Evolutionary conservation across 2,888 invertebrate species (phyloP).

Genomic region (Idaea biselata): DNA sequence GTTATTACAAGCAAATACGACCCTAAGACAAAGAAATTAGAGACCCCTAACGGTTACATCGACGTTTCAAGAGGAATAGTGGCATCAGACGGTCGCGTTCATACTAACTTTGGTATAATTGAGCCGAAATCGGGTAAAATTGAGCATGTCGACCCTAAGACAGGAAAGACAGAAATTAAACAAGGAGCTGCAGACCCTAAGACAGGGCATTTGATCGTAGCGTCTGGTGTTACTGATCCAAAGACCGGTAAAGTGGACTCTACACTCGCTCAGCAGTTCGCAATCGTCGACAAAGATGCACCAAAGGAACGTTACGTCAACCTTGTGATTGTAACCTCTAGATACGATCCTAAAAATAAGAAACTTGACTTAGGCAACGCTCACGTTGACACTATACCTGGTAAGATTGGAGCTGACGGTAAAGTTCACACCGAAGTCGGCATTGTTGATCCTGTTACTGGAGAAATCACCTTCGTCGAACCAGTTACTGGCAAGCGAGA

Average conservation of each 20-base stretch:
- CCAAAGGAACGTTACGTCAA: constrained; percentile 63
- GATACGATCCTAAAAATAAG: constrained; percentile 73
- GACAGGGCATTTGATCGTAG: constrained; percentile 69
- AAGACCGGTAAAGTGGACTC: constrained; percentile 77
- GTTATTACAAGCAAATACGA: constrained; percentile 80
- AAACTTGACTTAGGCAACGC: constrained; percentile 69
- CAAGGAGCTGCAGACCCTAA: constrained; percentile 79
- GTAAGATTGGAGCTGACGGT: constrained; percentile 57
- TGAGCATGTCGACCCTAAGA: constrained; percentile 77
- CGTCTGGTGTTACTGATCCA: constrained; percentile 79
- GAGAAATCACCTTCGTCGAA: constrained; percentile 77
- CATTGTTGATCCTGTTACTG: constrained; percentile 76
- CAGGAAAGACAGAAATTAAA: constrained; percentile 79
- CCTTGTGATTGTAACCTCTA: constrained; percentile 75
- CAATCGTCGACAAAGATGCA: constrained; percentile 60
- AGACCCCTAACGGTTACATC: constrained; percentile 77
- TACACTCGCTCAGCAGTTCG: constrained; percentile 74
- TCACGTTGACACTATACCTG: constrained; percentile 55
- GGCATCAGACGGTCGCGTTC: constrained; percentile 70
- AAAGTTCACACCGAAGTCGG: constrained; percentile 79
- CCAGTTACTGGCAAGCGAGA: constrained; percentile 81
- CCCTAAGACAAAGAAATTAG: constrained; percentile 77
- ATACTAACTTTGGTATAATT: constrained; percentile 78
- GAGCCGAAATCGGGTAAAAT: constrained; percentile 80
- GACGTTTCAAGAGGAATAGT: constrained; percentile 76